Evolutionary conservation across 1,140 invertebrate genomes (phyloP), one percentile per base, ranked within the genome.

Genomic region (Littorina saxatilis): DNA sequence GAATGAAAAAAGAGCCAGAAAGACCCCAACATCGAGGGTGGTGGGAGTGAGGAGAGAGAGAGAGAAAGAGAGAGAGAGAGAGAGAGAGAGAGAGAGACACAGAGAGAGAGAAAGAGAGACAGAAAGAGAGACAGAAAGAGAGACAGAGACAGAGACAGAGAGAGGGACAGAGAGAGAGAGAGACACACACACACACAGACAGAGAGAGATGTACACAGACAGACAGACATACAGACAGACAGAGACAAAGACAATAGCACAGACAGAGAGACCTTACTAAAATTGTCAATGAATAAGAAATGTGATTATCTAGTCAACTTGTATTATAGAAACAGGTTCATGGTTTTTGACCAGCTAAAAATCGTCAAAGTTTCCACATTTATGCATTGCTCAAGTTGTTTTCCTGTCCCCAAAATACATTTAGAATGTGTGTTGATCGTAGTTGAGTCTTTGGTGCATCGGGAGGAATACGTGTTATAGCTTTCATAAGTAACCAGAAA

Each of bases 111-210:
- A 61, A 63, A 61, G 15, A 78, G 1, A 2, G 3, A 78, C 23
- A 7, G 37, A 63, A 76, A 37, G n/a, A n/a, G n/a, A 40, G 1
- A 17, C 32, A 52, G 35, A 58, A 50, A 35, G 74, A 55, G n/a
- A 76, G 74, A 35, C 0, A 58, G 50, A 58, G 20, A 32, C 35
- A 55, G 40, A 32, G 50, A 73, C 15, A 23, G 37, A 1, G 37
- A 15, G 32, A 43, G 11, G 37, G 70, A 75, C 32, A 43, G 11
- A 72, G 7, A 43, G 11, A 75, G 2, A 32, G 47, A 76, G 2
- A 55, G 47, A 76, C 50, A 0, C 47, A 76, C 47, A 32, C 50
- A 76, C 47, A 55, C 7, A 76, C 11, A 76, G 20, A 75, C 37
- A 75, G 20, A 75, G 0, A 75, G 20, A 50, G 1, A 75, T 0